Conservation (phyloP, 53 echinoderm and acorn worm species). For the Pentamera pediparva region DNA sequence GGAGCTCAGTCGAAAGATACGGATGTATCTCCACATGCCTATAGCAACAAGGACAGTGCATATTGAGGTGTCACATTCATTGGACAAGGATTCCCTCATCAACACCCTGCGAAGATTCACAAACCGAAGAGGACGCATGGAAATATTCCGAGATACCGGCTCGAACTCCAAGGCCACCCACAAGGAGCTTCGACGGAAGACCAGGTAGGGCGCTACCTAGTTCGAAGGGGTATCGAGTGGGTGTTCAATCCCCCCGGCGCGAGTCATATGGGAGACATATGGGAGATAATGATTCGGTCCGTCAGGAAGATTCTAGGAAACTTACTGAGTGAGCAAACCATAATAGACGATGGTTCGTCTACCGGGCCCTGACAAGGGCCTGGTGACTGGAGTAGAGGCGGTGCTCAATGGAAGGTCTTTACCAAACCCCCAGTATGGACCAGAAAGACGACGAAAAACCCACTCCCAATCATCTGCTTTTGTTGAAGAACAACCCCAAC, state of each 20-base stretch:
- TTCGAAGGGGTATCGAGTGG: slow-evolving; percentile 48
- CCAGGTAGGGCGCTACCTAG: slow-evolving; percentile 14
- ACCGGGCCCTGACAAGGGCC: too few species aligned
- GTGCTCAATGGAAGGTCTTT: slow-evolving; percentile 56
- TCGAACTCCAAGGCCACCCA: slow-evolving; percentile 36
- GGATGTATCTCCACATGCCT: slow-evolving; percentile 30
- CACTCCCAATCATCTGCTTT: slow-evolving; percentile 59
- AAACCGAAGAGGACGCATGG: slow-evolving; percentile 14
- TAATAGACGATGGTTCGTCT: slow-evolving; percentile 37
- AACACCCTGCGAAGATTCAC: neutral
- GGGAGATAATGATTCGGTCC: slow-evolving; percentile 58
- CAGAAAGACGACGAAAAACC: slow-evolving; percentile 40
- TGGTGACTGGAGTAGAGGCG: slow-evolving; percentile 61
- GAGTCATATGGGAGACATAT: slow-evolving; percentile 51
- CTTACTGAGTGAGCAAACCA: slow-evolving; percentile 29
- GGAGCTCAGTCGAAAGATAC: neutral
- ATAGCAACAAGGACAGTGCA: slow-evolving; percentile 31
- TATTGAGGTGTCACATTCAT: slow-evolving; percentile 34
- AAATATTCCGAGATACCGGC: slow-evolving; percentile 36
- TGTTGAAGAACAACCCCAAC: slow-evolving; percentile 16
- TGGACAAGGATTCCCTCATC: slow-evolving; percentile 35
- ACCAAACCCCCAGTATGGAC: slow-evolving; percentile 42
- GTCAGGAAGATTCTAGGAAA: slow-evolving; percentile 32
- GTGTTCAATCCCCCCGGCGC: slow-evolving; percentile 57
- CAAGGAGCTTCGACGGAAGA: neutral